phyloP scores from a whole-genome alignment of 2,888 invertebrate species.

The Eretmocerus hayati region DNA sequence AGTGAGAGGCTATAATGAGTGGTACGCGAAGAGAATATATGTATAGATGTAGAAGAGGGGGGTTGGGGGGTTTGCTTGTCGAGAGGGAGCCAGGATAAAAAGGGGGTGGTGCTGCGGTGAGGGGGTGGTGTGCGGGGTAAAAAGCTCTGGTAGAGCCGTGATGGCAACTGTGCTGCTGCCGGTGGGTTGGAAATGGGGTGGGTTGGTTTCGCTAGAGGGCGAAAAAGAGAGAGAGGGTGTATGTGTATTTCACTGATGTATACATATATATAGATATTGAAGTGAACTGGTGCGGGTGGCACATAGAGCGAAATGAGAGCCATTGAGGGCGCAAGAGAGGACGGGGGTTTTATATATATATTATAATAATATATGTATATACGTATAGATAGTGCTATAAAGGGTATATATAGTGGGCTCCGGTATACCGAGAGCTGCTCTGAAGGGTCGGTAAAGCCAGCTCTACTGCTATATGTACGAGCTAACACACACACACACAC shows the following conservation, averaged over 20 bases:
- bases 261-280: background rate
- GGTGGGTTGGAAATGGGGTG: slow-evolving; percentile 23
- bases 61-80: too few relatives aligned
- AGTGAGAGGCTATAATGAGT: slow-evolving; percentile 38
- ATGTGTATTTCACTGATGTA: background rate
- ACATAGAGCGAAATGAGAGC: slow-evolving; percentile 2
- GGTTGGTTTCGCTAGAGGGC: slow-evolving; percentile 2
- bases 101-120: slow-evolving; percentile 23
- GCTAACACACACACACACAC: too few relatives aligned
- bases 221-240: background rate
- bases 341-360: background rate
- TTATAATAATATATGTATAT: background rate
- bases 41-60: slow-evolving; percentile 19
- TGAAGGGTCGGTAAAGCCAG: too few relatives aligned
- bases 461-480: too few relatives aligned
- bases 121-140: slow-evolving; percentile 31
- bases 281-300: background rate
- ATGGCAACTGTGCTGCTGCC: too few relatives aligned
- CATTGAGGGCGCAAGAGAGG: background rate
- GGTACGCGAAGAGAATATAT: slow-evolving; percentile 27
- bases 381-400: background rate
- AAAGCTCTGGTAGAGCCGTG: slow-evolving; percentile 38
- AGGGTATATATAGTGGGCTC: too few relatives aligned
- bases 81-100: slow-evolving; percentile 27
- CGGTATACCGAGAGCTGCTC: too few relatives aligned